phyloP scores from a whole-genome alignment of 2,113 vertebrate genomes.

The Gallinago media region DNA sequence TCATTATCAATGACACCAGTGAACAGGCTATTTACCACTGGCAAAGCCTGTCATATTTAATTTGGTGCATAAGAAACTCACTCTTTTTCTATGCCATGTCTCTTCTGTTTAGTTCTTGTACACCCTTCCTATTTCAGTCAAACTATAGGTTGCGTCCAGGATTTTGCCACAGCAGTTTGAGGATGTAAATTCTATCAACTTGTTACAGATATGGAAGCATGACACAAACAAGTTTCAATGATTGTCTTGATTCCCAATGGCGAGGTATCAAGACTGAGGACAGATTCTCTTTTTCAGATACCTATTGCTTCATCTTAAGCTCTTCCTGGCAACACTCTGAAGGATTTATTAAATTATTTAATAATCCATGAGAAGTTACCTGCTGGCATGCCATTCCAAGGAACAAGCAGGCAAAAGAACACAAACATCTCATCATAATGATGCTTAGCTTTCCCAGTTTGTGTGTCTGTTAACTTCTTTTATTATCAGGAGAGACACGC shows the following conservation, averaged over 20 bases:
- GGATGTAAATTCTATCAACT: background rate
- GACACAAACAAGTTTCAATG: background rate
- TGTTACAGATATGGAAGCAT: background rate
- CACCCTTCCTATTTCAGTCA: background rate
- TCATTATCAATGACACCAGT: background rate
- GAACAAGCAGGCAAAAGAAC: background rate
- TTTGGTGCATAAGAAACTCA: background rate
- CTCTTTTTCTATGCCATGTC: background rate
- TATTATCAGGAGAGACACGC: background rate
- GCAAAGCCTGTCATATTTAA: background rate
- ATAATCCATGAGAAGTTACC: background rate
- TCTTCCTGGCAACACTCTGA: background rate
- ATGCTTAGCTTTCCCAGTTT: background rate
- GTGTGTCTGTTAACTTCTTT: background rate
- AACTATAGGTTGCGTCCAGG: background rate
- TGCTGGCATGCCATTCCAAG: background rate
- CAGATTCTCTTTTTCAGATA: background rate
- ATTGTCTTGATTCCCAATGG: background rate
- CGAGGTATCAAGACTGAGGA: background rate
- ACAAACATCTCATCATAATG: background rate
- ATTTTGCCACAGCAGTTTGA: background rate
- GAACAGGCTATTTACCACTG: background rate
- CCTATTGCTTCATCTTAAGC: background rate
- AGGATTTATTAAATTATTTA: background rate
- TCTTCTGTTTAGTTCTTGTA: background rate